A percentile compares a stretch with the other conserved stretches of the same genome.
These are phyloP conservation scores for Ichneumon xanthorius DNA, from an alignment of 2,888 invertebrate species.

Conservation along the genomic window DNA sequence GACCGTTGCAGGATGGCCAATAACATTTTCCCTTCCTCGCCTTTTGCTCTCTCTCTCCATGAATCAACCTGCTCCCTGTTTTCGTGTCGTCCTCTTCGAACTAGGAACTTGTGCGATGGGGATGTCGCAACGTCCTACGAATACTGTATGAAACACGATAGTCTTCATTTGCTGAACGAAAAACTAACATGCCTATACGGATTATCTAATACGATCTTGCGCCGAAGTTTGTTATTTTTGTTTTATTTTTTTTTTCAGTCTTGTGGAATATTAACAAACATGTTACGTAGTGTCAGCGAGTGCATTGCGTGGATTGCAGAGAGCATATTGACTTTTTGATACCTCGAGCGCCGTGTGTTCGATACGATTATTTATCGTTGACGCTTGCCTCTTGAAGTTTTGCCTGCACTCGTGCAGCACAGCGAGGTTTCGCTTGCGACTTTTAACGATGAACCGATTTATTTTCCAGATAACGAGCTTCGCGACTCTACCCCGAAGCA, in stretches of 20 bases:
- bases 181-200: conserved; percentile 47
- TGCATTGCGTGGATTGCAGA: conserved; percentile 25
- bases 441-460: conserved; percentile 70
- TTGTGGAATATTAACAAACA: conserved; percentile 52
- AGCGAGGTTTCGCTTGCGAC: neutral
- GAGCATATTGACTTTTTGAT: neutral
- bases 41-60: conserved; percentile 13
- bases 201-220: conserved; percentile 34
- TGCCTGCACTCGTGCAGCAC: conserved; percentile 29
- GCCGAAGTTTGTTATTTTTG: conserved; percentile 30
- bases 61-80: neutral
- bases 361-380: conserved; percentile 25
- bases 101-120: conserved; percentile 36
- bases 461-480: conserved; percentile 89
- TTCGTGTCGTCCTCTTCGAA: conserved; percentile 25
- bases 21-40: conserved; percentile 28
- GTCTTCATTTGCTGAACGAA: conserved; percentile 47
- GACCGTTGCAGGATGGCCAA: conserved; percentile 48
- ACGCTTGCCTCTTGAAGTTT: conserved; percentile 47
- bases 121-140: conserved; percentile 37
- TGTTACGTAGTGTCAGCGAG: conserved; percentile 22
- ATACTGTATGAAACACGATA: conserved; percentile 60
- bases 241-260: neutral
- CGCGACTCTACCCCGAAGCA: conserved; percentile 91
- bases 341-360: conserved; percentile 24